A percentile compares a stretch with the other conserved stretches of the same genome.
phyloP scores from a whole-genome alignment of 2,888 invertebrate species.

The Mimas tiliae region DNA sequence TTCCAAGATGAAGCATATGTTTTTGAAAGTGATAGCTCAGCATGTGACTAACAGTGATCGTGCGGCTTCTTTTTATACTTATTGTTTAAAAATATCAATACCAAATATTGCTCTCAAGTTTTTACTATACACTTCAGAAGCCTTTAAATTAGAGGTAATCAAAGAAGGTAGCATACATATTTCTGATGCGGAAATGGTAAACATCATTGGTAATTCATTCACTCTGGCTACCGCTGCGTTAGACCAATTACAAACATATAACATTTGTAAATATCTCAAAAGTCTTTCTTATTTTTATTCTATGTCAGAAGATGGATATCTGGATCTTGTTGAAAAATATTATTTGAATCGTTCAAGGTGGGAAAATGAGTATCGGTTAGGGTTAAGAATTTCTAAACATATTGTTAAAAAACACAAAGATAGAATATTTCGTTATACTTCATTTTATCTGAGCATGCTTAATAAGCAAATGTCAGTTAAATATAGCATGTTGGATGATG shows the following conservation, averaged over 20 bases:
- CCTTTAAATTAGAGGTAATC: slow-evolving; percentile 53
- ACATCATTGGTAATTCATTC: slow-evolving; percentile 55
- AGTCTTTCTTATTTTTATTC: slow-evolving; percentile 39
- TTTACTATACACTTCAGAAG: slow-evolving; percentile 51
- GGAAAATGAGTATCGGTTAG: not conserved
- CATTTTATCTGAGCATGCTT: slow-evolving; percentile 2
- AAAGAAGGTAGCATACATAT: slow-evolving; percentile 30
- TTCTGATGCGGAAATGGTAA: slow-evolving; percentile 34
- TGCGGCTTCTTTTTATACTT: slow-evolving; percentile 52
- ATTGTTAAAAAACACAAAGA: slow-evolving; percentile 27
- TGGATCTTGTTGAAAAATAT: slow-evolving; percentile 24
- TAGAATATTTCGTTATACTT: not conserved
- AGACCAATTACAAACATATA: slow-evolving; percentile 6
- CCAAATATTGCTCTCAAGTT: slow-evolving; percentile 55
- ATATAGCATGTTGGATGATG: slow-evolving; percentile 20
- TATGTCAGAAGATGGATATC: slow-evolving; percentile 23
- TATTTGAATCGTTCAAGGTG: not conserved
- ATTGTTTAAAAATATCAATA: slow-evolving; percentile 49
- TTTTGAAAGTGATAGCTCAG: slow-evolving; percentile 49
- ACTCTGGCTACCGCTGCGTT: slow-evolving; percentile 44
- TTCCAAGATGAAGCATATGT: slow-evolving; percentile 60
- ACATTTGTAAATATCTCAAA: slow-evolving; percentile 30
- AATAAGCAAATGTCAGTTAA: slow-evolving; percentile 8
- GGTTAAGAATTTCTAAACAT: slow-evolving; percentile 23
- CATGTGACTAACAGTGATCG: slow-evolving; percentile 52